Evolutionary conservation across 2,888 invertebrate species (phyloP), one percentile per base, ranked within the genome.

Genomic region (Drosophila mettleri): DNA sequence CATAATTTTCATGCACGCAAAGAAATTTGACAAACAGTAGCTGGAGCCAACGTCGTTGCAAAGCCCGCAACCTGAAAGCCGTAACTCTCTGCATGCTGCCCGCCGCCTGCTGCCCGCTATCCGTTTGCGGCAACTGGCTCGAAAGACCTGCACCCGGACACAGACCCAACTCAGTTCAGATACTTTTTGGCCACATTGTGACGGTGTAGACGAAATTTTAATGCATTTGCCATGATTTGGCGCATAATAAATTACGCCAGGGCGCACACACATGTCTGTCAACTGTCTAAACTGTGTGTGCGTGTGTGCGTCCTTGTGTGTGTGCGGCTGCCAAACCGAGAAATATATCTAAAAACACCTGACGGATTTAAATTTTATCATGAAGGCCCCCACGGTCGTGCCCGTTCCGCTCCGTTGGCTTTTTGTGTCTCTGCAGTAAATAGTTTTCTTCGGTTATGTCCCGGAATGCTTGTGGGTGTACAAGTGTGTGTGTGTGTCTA

Each of bases 171-270:
- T 64, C 36, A 67, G 51, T 60, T 74, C 69, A 59, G 76, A 77
- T 77, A 69, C 69, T 69, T 82, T 82, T 80, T 76, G 80, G 83
- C 80, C 83, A 83, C 80, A 78, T 68, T 69, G 51, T 60, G 65
- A 67, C 62, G 69, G 58, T 69, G 81, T 70, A 80, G 80, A 80
- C 80, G 83, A 75, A 82, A 83, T 80, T 80, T 71, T 83, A 80
- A 80, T 80, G 80, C 80, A 80, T 80, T 80, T 77, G 73, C 80
- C 80, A 83, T 80, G 80, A 80, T 80, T 80, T 80, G 80, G 84
- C 80, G 80, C 80, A 80, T 80, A 80, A 80, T 80, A 80, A 83
- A 80, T 83, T 80, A 83, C 71, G 52, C 31, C 60, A 57, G 52
- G 58, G 63, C 24, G 43, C 58, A 57, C 29, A 34, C 49, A 43